Conservation (phyloP, 2,797 vertebrate genomes). For the Ispidina lecontei region DNA sequence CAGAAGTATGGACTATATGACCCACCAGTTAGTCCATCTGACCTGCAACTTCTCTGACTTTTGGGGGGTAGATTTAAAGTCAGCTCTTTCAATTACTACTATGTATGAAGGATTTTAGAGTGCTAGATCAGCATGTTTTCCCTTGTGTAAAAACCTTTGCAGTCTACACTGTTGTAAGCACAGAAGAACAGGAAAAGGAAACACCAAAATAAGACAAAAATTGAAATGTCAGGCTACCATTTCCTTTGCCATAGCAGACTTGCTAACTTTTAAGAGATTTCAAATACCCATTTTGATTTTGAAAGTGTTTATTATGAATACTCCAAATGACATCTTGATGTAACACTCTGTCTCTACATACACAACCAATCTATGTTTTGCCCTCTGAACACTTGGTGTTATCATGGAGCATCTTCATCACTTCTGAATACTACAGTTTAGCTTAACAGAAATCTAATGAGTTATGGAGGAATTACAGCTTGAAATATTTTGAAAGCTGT, state of each 20-base stretch:
- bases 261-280: background rate
- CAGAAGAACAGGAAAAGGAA: background rate
- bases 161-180: background rate
- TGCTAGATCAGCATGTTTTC: background rate
- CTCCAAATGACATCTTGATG: background rate
- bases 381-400: too few species aligned
- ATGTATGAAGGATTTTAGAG: background rate
- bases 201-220: background rate
- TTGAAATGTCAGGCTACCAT: background rate
- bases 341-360: background rate
- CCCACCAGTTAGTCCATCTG: background rate
- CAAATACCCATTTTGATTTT: background rate
- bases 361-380: too few species aligned
- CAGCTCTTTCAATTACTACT: background rate
- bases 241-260: background rate
- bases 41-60: background rate
- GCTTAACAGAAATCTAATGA: too few species aligned
- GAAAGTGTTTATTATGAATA: background rate
- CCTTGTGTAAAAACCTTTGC: fast-evolving
- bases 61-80: background rate
- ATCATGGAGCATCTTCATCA: too few species aligned
- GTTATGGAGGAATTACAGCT: background rate
- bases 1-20: background rate
- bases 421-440: too few species aligned
- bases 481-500: too few species aligned